These are phyloP conservation scores for Drosophila oshimai DNA, from an alignment of 1,140 invertebrate genomes.

Conservation along the genomic window DNA sequence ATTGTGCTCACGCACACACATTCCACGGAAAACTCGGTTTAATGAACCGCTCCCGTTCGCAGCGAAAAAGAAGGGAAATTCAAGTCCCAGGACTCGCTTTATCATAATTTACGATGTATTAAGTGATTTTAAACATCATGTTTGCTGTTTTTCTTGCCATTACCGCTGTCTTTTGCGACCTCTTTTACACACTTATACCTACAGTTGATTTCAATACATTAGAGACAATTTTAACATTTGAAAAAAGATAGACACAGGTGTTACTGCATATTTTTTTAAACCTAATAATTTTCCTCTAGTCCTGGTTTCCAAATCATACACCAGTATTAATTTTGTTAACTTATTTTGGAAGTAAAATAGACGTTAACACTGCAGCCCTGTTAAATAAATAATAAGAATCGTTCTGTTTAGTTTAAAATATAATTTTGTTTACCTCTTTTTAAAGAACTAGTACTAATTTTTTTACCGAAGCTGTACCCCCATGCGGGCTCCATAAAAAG, in stretches of 20 bases:
- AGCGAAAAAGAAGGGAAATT: conserved; percentile 30
- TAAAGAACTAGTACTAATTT: background rate
- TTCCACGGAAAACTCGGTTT: conserved; percentile 20
- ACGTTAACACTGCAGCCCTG: too few relatives aligned
- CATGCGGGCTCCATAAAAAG: background rate
- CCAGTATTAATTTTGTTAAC: too few relatives aligned
- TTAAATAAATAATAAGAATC: too few relatives aligned
- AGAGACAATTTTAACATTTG: too few relatives aligned
- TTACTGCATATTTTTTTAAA: too few relatives aligned
- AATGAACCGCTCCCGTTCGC: conserved; percentile 24
- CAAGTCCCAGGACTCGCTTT: conserved; percentile 28
- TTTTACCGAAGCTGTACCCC: background rate
- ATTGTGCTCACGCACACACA: conserved; percentile 44
- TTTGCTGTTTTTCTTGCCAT: conserved; percentile 41
- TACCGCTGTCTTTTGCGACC: conserved; percentile 34
- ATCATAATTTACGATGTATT: conserved; percentile 79
- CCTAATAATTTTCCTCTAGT: too few relatives aligned
- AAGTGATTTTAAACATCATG: conserved; percentile 76
- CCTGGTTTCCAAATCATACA: too few relatives aligned
- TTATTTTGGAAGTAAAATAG: too few relatives aligned
- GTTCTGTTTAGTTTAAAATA: too few relatives aligned
- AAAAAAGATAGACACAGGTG: too few relatives aligned
- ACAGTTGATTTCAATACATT: background rate
- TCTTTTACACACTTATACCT: conserved; percentile 8
- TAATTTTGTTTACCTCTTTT: background rate